phyloP scores from a whole-genome alignment of 2,113 vertebrate species.

The Aptenodytes forsteri region DNA sequence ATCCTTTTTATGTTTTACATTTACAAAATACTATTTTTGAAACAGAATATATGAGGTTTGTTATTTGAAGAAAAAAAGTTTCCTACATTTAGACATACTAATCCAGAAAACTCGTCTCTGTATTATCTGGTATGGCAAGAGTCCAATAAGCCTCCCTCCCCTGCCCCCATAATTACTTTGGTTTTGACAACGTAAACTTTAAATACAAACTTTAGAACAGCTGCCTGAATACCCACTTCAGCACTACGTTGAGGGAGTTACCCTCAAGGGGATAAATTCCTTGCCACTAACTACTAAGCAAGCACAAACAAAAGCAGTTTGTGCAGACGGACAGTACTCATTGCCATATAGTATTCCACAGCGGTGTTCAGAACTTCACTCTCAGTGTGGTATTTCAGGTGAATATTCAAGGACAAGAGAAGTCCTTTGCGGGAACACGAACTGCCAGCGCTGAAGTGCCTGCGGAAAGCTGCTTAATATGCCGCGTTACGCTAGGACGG shows the following conservation, averaged over 20 bases:
- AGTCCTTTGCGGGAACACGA: background rate
- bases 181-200: background rate
- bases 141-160: background rate
- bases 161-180: fast-evolving
- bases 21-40: background rate
- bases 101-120: background rate
- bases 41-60: background rate
- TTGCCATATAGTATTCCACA: fast-evolving
- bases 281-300: background rate
- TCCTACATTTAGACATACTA: background rate
- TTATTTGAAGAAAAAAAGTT: background rate
- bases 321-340: fast-evolving
- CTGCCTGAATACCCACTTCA: background rate
- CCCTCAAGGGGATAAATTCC: background rate
- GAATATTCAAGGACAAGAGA: background rate
- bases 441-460: fast-evolving
- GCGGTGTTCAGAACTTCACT: fast-evolving
- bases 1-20: background rate
- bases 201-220: background rate
- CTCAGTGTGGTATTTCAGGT: background rate
- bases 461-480: fast-evolving
- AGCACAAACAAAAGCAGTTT: background rate
- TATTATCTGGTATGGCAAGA: no score
- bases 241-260: background rate
- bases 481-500: fast-evolving